Evolutionary conservation across 2,113 vertebrate species (phyloP), one percentile per base, ranked within the genome.

Genomic region (Ceratotherium simum): DNA sequence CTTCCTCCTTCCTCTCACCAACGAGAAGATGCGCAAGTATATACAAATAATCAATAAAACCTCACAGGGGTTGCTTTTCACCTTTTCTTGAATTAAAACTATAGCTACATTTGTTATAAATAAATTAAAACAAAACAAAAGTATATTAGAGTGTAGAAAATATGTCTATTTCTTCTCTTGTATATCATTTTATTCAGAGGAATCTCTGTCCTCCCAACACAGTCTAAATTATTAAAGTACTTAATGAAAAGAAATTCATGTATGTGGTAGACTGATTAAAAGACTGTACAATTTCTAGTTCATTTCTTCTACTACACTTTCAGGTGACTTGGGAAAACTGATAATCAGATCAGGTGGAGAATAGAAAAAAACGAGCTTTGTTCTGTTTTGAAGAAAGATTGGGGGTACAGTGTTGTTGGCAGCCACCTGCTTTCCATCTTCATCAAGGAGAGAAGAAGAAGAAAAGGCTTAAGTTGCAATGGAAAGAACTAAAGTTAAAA

Each of bases 401-500:
- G 73, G 12, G 10, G 9, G 6, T 88, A 70, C 48, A 78, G 2
- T 2, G 2, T 39, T 76, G 6, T 54, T 93, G 65, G 8, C 7
- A 81, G 14, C 7, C 58, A 82, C 27, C 27, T 96, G 33, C 36
- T 97, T 87, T 83, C 60, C 36, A 54, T 70, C 25, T 84, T 90
- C 75, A 90, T 79, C n/a, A 91, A 93, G 70, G 21, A 65, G 27
- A 31, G 8, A 64, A 33, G 6, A 82, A 65, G 29, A 70, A 72
- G 21, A 95, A 85, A 80, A 80, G 3, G 9, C 51, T 84, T 54
- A 93, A 36, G 14, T 42, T 88, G 8, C 29, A 82, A n/a, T 10
- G 48, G 25, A 31, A 88, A 36, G 8, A 76, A 92, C 82, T 95
- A 81, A 94, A 95, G 17, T 29, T 83, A 88, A 85, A 65, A 78